phyloP scores from a whole-genome alignment of 2,888 invertebrate genomes.

The Acleris laterana region DNA sequence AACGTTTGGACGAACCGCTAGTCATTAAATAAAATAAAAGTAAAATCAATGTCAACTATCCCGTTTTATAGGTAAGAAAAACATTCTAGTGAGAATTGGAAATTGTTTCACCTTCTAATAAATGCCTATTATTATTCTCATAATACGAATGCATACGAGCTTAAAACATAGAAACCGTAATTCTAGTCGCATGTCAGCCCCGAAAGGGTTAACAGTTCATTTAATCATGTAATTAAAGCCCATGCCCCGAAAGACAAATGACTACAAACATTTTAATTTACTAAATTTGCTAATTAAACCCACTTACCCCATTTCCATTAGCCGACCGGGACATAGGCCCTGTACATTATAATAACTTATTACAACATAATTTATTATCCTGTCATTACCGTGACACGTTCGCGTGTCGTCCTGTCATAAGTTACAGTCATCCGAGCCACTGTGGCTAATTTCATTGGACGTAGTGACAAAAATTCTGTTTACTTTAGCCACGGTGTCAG shows the following conservation, averaged over 20 bases:
- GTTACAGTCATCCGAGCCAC: slow-evolving; percentile 66
- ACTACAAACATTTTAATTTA: slow-evolving; percentile 59
- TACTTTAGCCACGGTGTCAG: slow-evolving; percentile 64
- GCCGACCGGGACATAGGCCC: slow-evolving; percentile 60
- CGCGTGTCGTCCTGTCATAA: slow-evolving; percentile 78
- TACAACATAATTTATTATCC: slow-evolving; percentile 83
- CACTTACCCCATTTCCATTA: slow-evolving; percentile 65
- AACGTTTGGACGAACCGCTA: no score
- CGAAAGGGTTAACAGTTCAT: slow-evolving; percentile 48
- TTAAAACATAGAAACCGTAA: neutral
- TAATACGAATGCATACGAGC: no score
- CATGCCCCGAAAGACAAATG: slow-evolving; percentile 33
- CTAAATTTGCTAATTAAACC: slow-evolving; percentile 73
- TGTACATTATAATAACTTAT: slow-evolving; percentile 81
- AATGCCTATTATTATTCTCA: no score
- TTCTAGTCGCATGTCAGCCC: slow-evolving; percentile 15
- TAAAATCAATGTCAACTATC: no score
- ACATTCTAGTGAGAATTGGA: no score
- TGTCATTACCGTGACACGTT: slow-evolving; percentile 79
- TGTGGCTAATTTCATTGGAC: slow-evolving; percentile 79
- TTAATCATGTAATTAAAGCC: slow-evolving; percentile 40
- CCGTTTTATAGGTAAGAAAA: no score
- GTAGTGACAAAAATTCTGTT: slow-evolving; percentile 84
- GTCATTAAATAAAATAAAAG: no score
- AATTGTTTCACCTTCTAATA: no score